A percentile compares a stretch with the other conserved stretches of the same genome.
phyloP scores from a whole-genome alignment of 2,113 vertebrate species.

The Apaloderma vittatum region DNA sequence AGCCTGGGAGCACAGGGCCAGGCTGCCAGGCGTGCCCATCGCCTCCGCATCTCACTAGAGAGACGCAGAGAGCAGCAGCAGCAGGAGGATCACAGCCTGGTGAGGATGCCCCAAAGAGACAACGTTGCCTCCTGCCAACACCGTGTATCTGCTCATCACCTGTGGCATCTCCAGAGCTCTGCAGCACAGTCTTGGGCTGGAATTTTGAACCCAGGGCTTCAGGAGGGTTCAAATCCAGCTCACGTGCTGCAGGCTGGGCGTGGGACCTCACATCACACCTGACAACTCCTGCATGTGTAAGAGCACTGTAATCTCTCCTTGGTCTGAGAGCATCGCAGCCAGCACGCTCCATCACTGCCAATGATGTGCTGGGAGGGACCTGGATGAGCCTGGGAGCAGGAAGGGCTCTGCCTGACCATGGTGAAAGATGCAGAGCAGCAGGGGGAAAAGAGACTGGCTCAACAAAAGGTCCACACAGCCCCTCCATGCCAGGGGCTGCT shows the following conservation, averaged over 20 bases:
- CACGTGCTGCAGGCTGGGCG: not conserved
- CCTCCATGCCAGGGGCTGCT: not conserved
- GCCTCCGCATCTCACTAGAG: rapidly evolving
- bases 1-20: rapidly evolving
- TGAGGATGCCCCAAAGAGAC: rapidly evolving
- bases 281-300: rapidly evolving
- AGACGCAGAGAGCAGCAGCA: rapidly evolving
- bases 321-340: rapidly evolving
- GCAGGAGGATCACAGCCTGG: not conserved
- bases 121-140: not conserved
- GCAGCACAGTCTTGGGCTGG: rapidly evolving
- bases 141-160: rapidly evolving
- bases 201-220: not conserved
- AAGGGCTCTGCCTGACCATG: not conserved
- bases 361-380: rapidly evolving
- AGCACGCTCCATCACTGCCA: rapidly evolving
- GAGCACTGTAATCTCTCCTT: not conserved
- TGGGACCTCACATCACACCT: rapidly evolving
- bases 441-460: rapidly evolving
- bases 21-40: rapidly evolving
- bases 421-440: not conserved
- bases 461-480: not conserved
- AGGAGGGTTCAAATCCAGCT: not conserved
- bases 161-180: rapidly evolving
- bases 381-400: rapidly evolving